Evolutionary conservation across 2,888 invertebrate species (phyloP).

Genomic region (Eupithecia dodoneata): DNA sequence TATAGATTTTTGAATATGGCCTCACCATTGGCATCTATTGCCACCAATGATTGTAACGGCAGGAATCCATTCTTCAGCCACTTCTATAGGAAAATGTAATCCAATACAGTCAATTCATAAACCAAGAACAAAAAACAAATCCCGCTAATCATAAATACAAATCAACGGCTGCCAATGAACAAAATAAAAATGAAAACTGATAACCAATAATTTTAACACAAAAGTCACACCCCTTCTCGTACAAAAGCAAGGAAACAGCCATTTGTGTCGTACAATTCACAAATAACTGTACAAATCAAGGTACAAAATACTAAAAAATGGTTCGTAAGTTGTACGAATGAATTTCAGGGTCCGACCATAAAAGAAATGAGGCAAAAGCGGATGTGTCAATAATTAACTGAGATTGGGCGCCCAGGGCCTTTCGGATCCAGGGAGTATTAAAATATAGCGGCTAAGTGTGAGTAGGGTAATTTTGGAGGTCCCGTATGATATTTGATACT

Average conservation of each 20-base stretch:
- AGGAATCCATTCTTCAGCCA: not conserved
- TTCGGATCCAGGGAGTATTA: constrained; percentile 71
- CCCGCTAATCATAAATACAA: constrained; percentile 9
- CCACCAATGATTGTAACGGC: not conserved
- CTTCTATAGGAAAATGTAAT: not conserved
- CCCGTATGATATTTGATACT: not conserved
- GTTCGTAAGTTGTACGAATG: constrained; percentile 15
- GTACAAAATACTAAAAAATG: constrained; percentile 13
- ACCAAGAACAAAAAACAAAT: constrained; percentile 8
- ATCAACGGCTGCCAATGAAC: constrained; percentile 17
- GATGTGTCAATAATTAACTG: constrained; percentile 84
- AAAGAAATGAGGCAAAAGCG: constrained; percentile 63
- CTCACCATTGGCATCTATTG: not conserved
- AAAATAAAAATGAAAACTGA: constrained; percentile 31
- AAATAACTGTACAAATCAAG: constrained; percentile 4
- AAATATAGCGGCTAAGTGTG: constrained; percentile 54
- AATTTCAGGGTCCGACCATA: constrained; percentile 26
- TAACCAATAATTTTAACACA: constrained; percentile 40
- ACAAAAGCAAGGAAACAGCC: constrained; percentile 34
- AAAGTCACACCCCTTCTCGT: constrained; percentile 24
- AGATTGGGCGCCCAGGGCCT: constrained; percentile 78
- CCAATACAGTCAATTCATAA: constrained; percentile 9
- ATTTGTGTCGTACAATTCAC: constrained; percentile 22
- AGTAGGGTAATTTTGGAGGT: not conserved
- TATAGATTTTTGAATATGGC: not conserved